Evolutionary conservation across 2,797 vertebrate species (phyloP).

Genomic region (Danio albolineatus): DNA sequence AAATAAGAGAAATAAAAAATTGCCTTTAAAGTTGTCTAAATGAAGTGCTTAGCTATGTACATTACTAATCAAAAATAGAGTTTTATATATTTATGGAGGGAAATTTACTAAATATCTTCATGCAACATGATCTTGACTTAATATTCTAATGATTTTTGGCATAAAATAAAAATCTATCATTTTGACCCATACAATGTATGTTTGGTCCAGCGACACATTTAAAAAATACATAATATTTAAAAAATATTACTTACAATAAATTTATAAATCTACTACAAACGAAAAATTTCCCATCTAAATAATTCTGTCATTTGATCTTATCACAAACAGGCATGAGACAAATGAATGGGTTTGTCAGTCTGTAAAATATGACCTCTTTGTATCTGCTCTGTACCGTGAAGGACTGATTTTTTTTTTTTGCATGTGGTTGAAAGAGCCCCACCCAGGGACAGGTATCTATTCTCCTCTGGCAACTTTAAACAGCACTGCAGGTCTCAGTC

Average conservation of each 20-base stretch:
- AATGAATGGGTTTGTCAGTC: slow-evolving; percentile 1
- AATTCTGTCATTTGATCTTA: background rate
- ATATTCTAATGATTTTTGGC: too few relatives aligned
- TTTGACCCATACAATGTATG: too few relatives aligned
- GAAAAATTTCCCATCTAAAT: background rate
- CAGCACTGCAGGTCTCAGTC: slow-evolving; percentile 6
- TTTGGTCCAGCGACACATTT: too few relatives aligned
- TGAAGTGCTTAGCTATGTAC: too few relatives aligned
- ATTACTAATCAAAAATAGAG: too few relatives aligned
- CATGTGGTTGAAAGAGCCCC: slow-evolving; percentile 44
- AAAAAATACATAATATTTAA: too few relatives aligned
- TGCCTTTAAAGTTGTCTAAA: too few relatives aligned
- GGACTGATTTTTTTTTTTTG: slow-evolving; percentile 13
- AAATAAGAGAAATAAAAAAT: too few relatives aligned
- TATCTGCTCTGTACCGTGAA: slow-evolving; percentile 3
- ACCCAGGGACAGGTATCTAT: slow-evolving; percentile 49
- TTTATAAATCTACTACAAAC: background rate
- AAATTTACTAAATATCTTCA: too few relatives aligned
- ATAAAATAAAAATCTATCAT: too few relatives aligned
- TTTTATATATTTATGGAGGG: too few relatives aligned
- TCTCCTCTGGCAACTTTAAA: slow-evolving; percentile 34
- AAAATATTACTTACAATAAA: background rate
- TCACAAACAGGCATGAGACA: background rate
- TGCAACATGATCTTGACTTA: too few relatives aligned
- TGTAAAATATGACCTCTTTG: slow-evolving; percentile 8